Evolutionary conservation across 2,113 vertebrate genomes (phyloP).

Genomic region (Pogonocichla stellata): DNA sequence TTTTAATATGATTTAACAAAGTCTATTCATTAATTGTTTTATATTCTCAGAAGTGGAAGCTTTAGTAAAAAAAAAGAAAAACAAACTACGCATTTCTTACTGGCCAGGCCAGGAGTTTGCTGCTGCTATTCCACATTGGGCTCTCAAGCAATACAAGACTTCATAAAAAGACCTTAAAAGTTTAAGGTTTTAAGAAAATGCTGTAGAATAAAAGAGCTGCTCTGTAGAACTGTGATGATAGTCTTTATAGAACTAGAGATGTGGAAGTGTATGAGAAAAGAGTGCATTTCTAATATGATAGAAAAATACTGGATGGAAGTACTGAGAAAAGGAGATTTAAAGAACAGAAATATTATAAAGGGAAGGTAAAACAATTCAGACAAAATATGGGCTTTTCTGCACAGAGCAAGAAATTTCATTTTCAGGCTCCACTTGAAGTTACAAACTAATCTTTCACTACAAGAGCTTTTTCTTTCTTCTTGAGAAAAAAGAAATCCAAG

Average conservation of each 20-base stretch:
- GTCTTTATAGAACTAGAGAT: background rate
- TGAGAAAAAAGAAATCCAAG: background rate
- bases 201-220: background rate
- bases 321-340: background rate
- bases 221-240: background rate
- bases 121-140: background rate
- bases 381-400: background rate
- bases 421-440: background rate
- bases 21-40: background rate
- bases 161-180: background rate
- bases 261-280: background rate
- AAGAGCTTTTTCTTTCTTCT: background rate
- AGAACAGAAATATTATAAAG: background rate
- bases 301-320: background rate
- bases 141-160: background rate
- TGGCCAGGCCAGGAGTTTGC: background rate
- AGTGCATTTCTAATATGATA: background rate
- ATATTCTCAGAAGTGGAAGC: background rate
- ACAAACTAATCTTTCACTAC: background rate
- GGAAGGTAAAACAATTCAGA: background rate
- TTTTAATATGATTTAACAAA: background rate
- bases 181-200: background rate
- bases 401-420: background rate
- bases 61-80: background rate
- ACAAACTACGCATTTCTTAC: background rate